Conservation (phyloP, 2,113 vertebrate species). For the Camelus dromedarius region DNA sequence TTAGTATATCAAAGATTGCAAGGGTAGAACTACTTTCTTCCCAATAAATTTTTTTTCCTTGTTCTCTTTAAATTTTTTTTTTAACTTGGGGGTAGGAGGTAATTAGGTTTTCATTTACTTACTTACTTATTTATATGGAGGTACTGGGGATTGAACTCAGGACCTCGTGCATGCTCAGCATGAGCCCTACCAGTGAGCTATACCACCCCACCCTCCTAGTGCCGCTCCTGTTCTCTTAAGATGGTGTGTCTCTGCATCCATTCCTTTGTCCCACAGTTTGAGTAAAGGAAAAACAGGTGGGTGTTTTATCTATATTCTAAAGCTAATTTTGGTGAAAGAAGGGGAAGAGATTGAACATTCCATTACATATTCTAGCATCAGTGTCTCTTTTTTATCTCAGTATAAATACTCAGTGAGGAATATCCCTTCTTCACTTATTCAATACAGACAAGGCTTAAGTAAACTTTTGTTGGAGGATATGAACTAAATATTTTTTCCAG, state of each 20-base stretch:
- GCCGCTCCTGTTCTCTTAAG: neutral
- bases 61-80: too few species aligned
- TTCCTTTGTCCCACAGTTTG: neutral
- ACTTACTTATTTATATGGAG: too few species aligned
- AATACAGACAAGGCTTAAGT: constrained; percentile 9
- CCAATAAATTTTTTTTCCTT: neutral
- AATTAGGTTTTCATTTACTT: too few species aligned
- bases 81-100: too few species aligned
- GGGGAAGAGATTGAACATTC: neutral
- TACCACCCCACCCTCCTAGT: too few species aligned
- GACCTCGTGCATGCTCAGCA: too few species aligned
- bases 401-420: neutral
- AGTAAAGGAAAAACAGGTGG: neutral
- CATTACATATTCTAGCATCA: neutral
- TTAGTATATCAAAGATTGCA: neutral
- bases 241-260: neutral
- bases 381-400: neutral
- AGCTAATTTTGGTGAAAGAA: constrained; percentile 46
- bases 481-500: neutral
- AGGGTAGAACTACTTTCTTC: neutral
- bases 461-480: constrained; percentile 22
- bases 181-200: too few species aligned
- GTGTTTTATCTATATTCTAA: neutral
- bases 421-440: neutral
- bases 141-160: too few species aligned